Base-by-base conservation (phyloP, 1,140 invertebrate genomes). In the Atta colombica region DNA sequence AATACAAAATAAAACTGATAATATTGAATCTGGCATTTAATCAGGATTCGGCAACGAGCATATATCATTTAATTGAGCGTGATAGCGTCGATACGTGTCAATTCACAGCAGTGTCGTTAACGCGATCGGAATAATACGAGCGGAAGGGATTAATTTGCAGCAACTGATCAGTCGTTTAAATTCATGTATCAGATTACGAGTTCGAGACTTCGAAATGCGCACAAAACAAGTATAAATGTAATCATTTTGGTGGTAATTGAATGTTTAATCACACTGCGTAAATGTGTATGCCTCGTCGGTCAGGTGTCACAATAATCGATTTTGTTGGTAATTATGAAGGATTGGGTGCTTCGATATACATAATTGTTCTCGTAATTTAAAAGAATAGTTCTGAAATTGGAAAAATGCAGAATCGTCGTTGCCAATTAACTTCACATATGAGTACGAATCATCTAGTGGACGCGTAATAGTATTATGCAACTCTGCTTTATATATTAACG, bases 231-330 rank as follows among this genome's bases (percentile, higher is more conserved):
- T 53, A 77, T 77, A 77, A 66, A 45, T 58, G 77, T 58, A 28
- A 72, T 55, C 69, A 60, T 74, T 66, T 63, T 28, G 58, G 18
- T 63, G 66, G 31, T 78, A 71, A 86, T 86, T 71, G 68, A 85
- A 85, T 53, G 69, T 87, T 90, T 90, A 87, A 89, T 90, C 86
- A 69, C 61, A 12, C 25, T 60, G 77, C n/a, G 21, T 49, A 69
- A 81, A 77, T 58, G 74, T 39, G 45, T 28, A 35, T 25, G 45
- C 18, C 16, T 35, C 66, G 8, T 45, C 58, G 60, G 21, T 31
- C 53, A 8, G 45, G n/a, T 35, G 7, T 60, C 61, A 45, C 65
- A 55, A 74, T 66, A 78, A 75, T 51, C 51, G 51, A 80, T 86
- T 82, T 65, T 61, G 53, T 69, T 63, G 51, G 12, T 78, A 88